phyloP scores from a whole-genome alignment of 2,797 vertebrate genomes.

The Echiichthys vipera region DNA sequence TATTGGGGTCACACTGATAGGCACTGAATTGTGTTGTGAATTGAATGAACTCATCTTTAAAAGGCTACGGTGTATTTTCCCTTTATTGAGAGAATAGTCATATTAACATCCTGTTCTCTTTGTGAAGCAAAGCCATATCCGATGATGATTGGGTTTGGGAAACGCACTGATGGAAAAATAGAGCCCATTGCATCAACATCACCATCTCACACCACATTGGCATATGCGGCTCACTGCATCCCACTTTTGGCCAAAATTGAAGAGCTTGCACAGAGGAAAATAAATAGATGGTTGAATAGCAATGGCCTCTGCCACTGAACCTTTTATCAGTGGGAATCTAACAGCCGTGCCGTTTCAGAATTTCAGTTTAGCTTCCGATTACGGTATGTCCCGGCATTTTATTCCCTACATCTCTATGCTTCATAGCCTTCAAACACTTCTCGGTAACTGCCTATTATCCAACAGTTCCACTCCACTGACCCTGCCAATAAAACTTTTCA shows the following conservation, averaged over 20 bases:
- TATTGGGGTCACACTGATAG: constrained; percentile 84
- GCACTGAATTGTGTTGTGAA: constrained; percentile 80
- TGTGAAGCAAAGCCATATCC: constrained; percentile 85
- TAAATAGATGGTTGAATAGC: constrained; percentile 89
- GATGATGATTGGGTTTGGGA: constrained; percentile 86
- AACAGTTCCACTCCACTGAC: constrained; percentile 98
- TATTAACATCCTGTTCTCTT: constrained; percentile 87
- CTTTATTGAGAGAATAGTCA: constrained; percentile 86
- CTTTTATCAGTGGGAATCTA: constrained; percentile 90
- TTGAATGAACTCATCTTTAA: constrained; percentile 87
- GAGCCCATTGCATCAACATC: constrained; percentile 86
- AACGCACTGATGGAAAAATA: constrained; percentile 82
- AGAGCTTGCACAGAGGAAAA: constrained; percentile 87
- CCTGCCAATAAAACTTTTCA: constrained; percentile 99
- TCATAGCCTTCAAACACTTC: constrained; percentile 97
- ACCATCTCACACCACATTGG: constrained; percentile 85
- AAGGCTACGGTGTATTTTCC: constrained; percentile 79
- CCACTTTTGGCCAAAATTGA: constrained; percentile 89
- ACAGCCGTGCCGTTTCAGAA: constrained; percentile 90
- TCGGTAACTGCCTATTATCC: constrained; percentile 99
- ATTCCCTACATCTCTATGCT: constrained; percentile 98
- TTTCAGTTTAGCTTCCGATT: constrained; percentile 99
- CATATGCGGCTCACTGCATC: constrained; percentile 87
- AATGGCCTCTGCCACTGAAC: constrained; percentile 87
- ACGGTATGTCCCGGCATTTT: constrained; percentile 99